These are phyloP conservation scores for Lagorchestes hirsutus DNA, from an alignment of 2,797 vertebrate genomes.

Conservation along the genomic window DNA sequence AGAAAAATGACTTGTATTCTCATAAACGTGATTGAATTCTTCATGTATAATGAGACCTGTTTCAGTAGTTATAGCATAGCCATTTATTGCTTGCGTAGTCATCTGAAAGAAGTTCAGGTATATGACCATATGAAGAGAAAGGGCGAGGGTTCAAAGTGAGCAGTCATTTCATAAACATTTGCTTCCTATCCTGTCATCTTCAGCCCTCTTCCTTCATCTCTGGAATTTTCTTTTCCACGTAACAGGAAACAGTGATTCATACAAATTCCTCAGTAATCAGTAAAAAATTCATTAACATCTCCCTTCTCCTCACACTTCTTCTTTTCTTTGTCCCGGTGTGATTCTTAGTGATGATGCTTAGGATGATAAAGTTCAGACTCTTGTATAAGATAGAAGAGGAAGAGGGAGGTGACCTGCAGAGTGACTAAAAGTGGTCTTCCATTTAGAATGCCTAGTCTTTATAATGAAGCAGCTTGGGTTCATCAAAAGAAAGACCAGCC, in stretches of 20 bases:
- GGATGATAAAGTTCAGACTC: neutral
- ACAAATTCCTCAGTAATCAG: neutral
- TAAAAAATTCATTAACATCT: neutral
- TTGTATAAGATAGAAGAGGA: neutral
- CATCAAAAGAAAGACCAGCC: neutral
- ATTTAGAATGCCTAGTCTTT: neutral
- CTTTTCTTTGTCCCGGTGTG: neutral
- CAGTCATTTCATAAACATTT: neutral
- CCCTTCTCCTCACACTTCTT: neutral
- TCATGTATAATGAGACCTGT: neutral
- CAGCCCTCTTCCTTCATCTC: neutral
- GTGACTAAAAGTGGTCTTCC: neutral
- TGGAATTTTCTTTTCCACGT: neutral
- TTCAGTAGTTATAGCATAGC: neutral
- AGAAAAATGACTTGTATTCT: neutral
- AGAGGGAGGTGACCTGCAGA: neutral
- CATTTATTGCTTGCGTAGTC: neutral
- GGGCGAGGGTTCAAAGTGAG: neutral
- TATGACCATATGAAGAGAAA: neutral
- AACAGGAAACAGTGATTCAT: neutral
- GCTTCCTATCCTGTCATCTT: neutral
- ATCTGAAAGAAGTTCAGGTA: neutral
- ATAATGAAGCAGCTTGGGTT: neutral
- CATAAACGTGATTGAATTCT: neutral
- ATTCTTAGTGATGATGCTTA: neutral